Evolutionary conservation across 2,113 vertebrate species (phyloP).

Genomic region (Bos javanicus): DNA sequence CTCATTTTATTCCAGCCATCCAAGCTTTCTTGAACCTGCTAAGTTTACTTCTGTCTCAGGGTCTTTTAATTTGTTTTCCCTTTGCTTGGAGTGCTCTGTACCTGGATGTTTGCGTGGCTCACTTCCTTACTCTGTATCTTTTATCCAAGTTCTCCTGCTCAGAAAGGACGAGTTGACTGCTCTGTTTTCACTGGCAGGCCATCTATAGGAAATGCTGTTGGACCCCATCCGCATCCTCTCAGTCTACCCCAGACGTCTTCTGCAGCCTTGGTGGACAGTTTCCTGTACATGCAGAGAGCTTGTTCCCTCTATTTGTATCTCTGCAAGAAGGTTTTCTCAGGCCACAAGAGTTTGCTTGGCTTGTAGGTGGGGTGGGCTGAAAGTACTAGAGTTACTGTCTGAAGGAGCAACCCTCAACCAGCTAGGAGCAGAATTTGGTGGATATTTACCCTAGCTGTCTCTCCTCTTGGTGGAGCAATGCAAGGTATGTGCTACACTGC

Average conservation of each 20-base stretch:
- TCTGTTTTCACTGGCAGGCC: background rate
- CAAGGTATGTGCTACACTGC: background rate
- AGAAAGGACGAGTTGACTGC: background rate
- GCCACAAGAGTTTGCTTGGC: background rate
- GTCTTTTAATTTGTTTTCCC: background rate
- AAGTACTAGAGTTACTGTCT: background rate
- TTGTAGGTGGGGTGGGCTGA: background rate
- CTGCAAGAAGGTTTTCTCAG: background rate
- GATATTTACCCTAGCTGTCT: background rate
- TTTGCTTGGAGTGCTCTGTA: background rate
- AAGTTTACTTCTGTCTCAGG: background rate
- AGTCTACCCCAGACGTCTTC: background rate
- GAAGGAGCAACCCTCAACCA: background rate
- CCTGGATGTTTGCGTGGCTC: background rate
- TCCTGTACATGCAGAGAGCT: background rate
- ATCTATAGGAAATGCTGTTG: background rate
- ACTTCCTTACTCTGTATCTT: background rate
- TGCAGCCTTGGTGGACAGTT: background rate
- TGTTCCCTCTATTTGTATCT: background rate
- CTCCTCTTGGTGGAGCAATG: background rate
- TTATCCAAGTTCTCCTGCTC: background rate
- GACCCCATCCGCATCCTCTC: accelerated
- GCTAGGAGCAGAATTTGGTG: background rate
- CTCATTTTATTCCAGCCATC: background rate
- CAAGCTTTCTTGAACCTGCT: background rate